A percentile compares a stretch with the other conserved stretches of the same genome.
Evolutionary conservation across 2,113 vertebrate species (phyloP).

Genomic region (Cyphomyrus plagiostoma): DNA sequence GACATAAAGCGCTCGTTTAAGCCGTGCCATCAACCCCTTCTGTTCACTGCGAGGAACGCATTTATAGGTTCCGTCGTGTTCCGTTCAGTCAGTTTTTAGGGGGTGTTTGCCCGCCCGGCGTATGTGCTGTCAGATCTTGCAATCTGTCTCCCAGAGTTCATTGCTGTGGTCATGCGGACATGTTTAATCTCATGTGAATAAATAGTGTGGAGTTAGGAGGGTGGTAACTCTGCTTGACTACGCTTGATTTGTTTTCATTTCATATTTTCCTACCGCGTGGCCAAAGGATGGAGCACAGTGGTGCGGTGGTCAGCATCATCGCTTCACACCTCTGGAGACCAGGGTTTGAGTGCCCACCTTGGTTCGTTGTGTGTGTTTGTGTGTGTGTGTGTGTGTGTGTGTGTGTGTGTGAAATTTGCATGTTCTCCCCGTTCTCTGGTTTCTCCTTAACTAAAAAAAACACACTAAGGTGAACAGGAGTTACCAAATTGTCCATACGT

Average conservation of each 20-base stretch:
- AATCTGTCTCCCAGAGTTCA: not conserved
- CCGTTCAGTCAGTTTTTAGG: not conserved
- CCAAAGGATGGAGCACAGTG: not conserved
- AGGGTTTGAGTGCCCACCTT: not conserved
- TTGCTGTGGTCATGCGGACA: not conserved
- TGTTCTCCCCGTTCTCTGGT: not conserved
- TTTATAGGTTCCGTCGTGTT: not conserved
- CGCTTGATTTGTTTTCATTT: not conserved
- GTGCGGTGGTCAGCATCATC: not conserved
- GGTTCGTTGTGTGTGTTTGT: not conserved
- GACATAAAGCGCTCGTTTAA: not conserved
- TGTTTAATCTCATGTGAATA: not conserved
- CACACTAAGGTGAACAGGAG: not conserved
- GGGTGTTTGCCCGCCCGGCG: not conserved
- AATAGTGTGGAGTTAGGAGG: not conserved
- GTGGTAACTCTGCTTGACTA: too few species aligned
- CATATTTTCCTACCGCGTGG: not conserved
- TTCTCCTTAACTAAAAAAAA: not conserved
- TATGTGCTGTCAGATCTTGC: not conserved
- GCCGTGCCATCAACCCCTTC: not conserved
- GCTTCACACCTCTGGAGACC: not conserved
- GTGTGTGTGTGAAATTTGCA: not conserved
- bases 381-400: too few species aligned
- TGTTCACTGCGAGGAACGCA: not conserved
- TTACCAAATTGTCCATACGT: not conserved